Evolutionary conservation across 2,797 vertebrate genomes (phyloP), one percentile per base, ranked within the genome.

Genomic region (Peromyscus melanophrys): DNA sequence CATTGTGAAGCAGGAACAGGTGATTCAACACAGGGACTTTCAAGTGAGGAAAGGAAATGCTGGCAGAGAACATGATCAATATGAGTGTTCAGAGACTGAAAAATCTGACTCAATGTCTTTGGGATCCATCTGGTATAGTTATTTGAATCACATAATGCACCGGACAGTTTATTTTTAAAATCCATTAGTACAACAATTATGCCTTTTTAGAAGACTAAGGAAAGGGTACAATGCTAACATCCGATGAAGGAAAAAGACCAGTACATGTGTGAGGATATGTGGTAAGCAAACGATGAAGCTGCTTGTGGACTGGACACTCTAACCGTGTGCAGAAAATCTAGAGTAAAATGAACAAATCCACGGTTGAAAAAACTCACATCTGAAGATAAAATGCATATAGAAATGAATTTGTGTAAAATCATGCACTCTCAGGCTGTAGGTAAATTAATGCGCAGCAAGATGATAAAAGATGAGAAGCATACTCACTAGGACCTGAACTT

Each of bases 51-150:
- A 95, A 82, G 65, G 17, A 97, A 93, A 87, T 69, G n/a, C 87
- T 95, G 88, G 80, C 95, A 96, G 89, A 95, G n/a, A 92, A 73
- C 96, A 86, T 92, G 89, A 96, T 57, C 34, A 94, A 65, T 57
- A 76, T 78, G 85, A 87, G 95, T 55, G 6, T 88, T 95, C 96
- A 80, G 57, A 89, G 65, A 96, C 49, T 93, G 97, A 96, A 83
- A 49, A 88, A 77, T 57, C 78, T 97, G 97, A 96, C 67, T 97
- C 93, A 89, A 4, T 75, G 84, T 96, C 96, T 90, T 93, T 76
- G 69, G 25, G 59, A 77, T 87, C 97, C 97, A 98, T 97, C 96
- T 98, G 96, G 92, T 92, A 87, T 67, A 29, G 78, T 97, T 93
- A 67, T 14, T 37, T 73, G 61, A 95, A 86, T 96, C 88, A 97